Evolutionary conservation across 2,797 vertebrate genomes (phyloP), one percentile per base, ranked within the genome.

Genomic region (Salarias fasciatus): DNA sequence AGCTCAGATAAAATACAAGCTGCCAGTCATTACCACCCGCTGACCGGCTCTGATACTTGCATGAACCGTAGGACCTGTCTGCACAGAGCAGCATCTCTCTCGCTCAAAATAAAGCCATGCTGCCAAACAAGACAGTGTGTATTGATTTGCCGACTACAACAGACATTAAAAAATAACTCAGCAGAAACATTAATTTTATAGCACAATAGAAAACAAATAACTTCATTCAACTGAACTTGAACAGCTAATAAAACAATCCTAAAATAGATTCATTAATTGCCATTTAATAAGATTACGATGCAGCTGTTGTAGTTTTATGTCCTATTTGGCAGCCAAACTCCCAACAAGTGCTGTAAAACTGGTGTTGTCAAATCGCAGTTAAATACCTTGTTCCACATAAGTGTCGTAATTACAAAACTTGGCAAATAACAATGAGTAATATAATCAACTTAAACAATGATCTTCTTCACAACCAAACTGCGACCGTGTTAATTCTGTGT

Each of bases 11-110:
- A 67, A 77, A 80, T 62, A 57, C 69, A 69, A 65, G 64, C 59
- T 86, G 78, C 69, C 84, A 82, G 31, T 82, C 81, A 69, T 69
- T 57, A 56, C 63, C 60, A 55, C 74, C 70, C 35, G 9, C 74
- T 69, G 64, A 13, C 63, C 35, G 2, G n/a, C 58, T 82, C 58
- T 56, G 53, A 66, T 53, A 71, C 56, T 62, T 50, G 53, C 69
- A 56, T 48, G 63, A 37, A 54, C 63, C 41, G 30, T 18, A 14
- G 48, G 62, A 71, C 75, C 58, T 53, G 61, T 72, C 37, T 66
- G 29, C 43, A 52, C 55, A 15, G 8, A 56, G 50, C 43, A 13
- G 12, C 5, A 9, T 31, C 7, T 62, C 15, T 6, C 10, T 29
- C 31, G 11, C 35, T 63, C 48, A 5, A 33, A 38, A 33, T 5